Evolutionary conservation across 2,888 invertebrate genomes (phyloP).

Genomic region (Napeogenes sylphis): DNA sequence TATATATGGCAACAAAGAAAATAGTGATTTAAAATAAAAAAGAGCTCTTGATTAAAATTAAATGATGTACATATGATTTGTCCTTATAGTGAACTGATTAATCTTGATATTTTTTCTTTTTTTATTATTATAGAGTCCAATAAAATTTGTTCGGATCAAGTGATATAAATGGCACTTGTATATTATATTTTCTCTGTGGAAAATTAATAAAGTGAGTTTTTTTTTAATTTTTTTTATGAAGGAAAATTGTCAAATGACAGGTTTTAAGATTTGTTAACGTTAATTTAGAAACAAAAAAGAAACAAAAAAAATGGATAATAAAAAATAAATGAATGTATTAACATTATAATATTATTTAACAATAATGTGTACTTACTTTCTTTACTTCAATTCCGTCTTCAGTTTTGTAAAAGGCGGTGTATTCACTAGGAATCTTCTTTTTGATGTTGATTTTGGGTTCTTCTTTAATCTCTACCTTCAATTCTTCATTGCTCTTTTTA

Average conservation of each 20-base stretch:
- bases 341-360: background rate
- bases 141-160: constrained; percentile 4
- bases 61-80: too few species aligned
- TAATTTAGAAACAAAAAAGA: background rate
- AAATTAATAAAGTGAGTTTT: background rate
- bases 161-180: constrained; percentile 10
- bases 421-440: constrained; percentile 35
- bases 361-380: constrained; percentile 43
- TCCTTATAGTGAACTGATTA: too few species aligned
- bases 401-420: constrained; percentile 52
- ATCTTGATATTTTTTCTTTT: too few species aligned
- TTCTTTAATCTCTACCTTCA: constrained; percentile 4
- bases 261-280: too few species aligned
- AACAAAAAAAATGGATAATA: too few species aligned
- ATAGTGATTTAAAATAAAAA: too few species aligned
- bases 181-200: background rate
- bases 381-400: constrained; percentile 61
- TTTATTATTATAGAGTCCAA: background rate
- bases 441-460: constrained; percentile 6
- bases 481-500: constrained; percentile 1
- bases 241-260: background rate
- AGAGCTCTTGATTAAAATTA: too few species aligned
- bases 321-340: too few species aligned
- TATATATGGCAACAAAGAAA: too few species aligned
- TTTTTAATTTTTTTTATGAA: background rate